phyloP scores from a whole-genome alignment of 2,888 invertebrate genomes.

The Pandemis corylana region DNA sequence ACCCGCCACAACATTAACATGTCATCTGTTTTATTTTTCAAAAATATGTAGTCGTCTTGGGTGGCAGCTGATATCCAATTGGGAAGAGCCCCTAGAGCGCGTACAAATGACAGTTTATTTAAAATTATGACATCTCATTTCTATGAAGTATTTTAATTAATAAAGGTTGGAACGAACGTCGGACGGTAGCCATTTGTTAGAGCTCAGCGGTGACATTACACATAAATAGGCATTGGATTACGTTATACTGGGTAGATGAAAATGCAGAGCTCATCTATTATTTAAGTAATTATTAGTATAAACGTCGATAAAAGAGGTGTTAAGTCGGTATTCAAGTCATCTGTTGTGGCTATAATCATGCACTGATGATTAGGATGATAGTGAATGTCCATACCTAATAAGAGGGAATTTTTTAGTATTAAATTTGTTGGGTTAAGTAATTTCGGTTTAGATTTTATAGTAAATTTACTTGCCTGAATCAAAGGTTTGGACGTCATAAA shows the following conservation, averaged over 20 bases:
- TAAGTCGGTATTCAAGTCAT: too few species aligned
- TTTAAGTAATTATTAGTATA: too few species aligned
- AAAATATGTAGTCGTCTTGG: conserved; percentile 48
- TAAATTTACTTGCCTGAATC: too few species aligned
- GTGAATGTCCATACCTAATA: too few species aligned
- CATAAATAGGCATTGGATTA: conserved; percentile 17
- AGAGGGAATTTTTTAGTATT: too few species aligned
- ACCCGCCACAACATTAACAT: conserved; percentile 9
- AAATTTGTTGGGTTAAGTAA: too few species aligned
- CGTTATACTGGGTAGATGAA: conserved; percentile 4
- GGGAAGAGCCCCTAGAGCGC: conserved; percentile 50
- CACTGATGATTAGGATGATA: too few species aligned
- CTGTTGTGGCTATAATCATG: too few species aligned
- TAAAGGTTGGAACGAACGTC: conserved; percentile 52
- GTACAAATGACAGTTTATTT: conserved; percentile 63
- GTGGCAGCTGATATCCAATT: conserved; percentile 50
- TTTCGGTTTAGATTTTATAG: too few species aligned
- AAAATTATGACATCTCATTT: conserved; percentile 70
- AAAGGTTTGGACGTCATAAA: too few species aligned
- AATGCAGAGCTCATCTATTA: not conserved
- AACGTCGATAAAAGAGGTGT: too few species aligned
- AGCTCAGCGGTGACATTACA: conserved; percentile 10
- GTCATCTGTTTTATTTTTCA: conserved; percentile 17
- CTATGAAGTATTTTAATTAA: conserved; percentile 74
- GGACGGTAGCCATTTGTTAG: conserved; percentile 71